These are phyloP conservation scores for Steinernema carpocapsae DNA, from an alignment of 2,888 invertebrate genomes.

Conservation along the genomic window DNA sequence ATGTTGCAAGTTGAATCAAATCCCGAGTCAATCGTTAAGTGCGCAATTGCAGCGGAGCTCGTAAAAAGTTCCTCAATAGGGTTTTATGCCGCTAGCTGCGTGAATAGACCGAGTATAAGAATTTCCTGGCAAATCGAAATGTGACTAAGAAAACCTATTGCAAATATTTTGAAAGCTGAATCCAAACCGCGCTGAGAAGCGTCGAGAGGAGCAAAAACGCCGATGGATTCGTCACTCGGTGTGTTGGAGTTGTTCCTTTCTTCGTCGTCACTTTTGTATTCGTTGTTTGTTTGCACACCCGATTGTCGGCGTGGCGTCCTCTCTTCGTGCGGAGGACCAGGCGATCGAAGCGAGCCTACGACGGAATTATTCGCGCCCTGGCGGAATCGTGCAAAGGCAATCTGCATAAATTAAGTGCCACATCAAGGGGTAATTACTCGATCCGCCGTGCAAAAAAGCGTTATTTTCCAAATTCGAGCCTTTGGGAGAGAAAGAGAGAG, in stretches of 20 bases:
- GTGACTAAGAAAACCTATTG: not conserved
- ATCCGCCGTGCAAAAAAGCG: slow-evolving; percentile 24
- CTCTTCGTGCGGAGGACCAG: not conserved
- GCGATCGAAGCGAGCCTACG: too few species aligned
- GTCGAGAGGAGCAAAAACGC: too few species aligned
- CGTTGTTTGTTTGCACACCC: slow-evolving; percentile 19
- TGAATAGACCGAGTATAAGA: not conserved
- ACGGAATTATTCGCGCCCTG: not conserved
- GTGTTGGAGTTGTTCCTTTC: too few species aligned
- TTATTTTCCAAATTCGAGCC: not conserved
- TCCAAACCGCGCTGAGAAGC: not conserved
- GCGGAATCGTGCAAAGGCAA: slow-evolving; percentile 12
- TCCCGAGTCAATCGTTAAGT: too few species aligned
- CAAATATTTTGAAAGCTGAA: slow-evolving; percentile 8
- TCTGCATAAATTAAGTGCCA: slow-evolving; percentile 34
- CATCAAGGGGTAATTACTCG: slow-evolving; percentile 32
- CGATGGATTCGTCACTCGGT: too few species aligned
- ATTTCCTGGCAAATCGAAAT: too few species aligned
- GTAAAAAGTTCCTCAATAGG: not conserved
- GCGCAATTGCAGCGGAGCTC: not conserved
- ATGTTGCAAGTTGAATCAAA: too few species aligned
- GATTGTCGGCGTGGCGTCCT: slow-evolving; percentile 13
- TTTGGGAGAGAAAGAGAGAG: not conserved
- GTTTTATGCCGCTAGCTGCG: not conserved
- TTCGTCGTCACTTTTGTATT: slow-evolving; percentile 23